These are phyloP conservation scores for Coronaproctus castanopsis DNA, from an alignment of 2,888 invertebrate genomes.

Conservation along the genomic window DNA sequence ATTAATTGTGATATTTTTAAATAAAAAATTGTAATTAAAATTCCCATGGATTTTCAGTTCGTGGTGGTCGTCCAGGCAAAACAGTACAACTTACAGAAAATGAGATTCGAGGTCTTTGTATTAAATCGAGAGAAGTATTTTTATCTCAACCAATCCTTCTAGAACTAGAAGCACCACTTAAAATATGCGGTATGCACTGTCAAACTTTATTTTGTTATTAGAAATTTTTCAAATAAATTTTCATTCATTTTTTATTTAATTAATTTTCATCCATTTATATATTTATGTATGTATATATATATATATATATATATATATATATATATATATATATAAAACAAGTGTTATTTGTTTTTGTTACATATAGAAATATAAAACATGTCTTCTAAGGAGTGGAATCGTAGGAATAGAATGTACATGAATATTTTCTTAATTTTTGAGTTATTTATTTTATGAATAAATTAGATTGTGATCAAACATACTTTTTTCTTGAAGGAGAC, in stretches of 20 bases:
- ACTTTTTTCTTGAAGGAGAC: constrained; percentile 75
- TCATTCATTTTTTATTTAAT: neutral
- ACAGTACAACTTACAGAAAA: constrained; percentile 97
- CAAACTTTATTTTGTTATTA: neutral
- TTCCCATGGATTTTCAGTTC: no score
- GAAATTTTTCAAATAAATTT: neutral
- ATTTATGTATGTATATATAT: neutral
- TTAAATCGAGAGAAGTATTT: constrained; percentile 97
- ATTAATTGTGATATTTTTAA: no score
- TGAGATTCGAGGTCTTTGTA: constrained; percentile 91
- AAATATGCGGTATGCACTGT: constrained; percentile 78
- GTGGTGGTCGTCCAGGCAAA: constrained; percentile 96
- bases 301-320: no score
- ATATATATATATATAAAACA: neutral
- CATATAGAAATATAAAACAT: no score
- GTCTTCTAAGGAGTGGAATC: no score
- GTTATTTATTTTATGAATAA: no score
- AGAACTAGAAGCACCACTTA: constrained; percentile 94
- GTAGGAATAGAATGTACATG: no score
- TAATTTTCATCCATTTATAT: neutral
- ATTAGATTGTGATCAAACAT: no score
- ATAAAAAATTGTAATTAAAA: no score
- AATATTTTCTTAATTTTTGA: no score
- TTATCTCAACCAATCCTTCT: constrained; percentile 93
- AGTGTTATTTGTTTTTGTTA: neutral